phyloP scores from a whole-genome alignment of 2,888 invertebrate genomes.

The Camptogramma bilineatum region DNA sequence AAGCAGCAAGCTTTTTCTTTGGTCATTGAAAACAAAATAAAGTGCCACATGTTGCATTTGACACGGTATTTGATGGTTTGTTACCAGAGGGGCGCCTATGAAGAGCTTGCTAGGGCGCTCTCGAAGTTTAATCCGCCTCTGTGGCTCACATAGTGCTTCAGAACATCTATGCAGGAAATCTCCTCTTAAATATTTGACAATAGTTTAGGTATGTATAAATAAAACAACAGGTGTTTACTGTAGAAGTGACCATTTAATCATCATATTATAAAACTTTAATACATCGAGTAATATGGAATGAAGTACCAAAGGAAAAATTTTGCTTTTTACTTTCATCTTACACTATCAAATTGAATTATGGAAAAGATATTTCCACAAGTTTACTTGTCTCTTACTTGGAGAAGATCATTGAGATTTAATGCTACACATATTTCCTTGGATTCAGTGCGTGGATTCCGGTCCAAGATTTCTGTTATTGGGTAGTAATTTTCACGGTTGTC shows the following conservation, averaged over 20 bases:
- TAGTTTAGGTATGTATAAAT: constrained; percentile 22
- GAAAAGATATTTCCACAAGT: constrained; percentile 62
- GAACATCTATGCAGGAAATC: too few species aligned
- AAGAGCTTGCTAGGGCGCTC: too few species aligned
- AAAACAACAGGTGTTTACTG: constrained; percentile 50
- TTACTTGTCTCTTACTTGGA: constrained; percentile 84
- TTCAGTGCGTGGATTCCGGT: constrained; percentile 81
- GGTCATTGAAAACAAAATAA: too few species aligned
- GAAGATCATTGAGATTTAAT: constrained; percentile 83
- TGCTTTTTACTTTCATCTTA: constrained; percentile 72
- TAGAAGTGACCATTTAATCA: constrained; percentile 79
- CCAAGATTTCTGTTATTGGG: constrained; percentile 84
- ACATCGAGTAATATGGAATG: constrained; percentile 82
- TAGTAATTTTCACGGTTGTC: constrained; percentile 86
- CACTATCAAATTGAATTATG: constrained; percentile 71
- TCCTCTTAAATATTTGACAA: too few species aligned
- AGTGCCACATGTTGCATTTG: too few species aligned
- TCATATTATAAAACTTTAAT: constrained; percentile 77
- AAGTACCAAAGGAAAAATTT: constrained; percentile 75
- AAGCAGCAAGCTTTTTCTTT: too few species aligned
- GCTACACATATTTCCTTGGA: constrained; percentile 85
- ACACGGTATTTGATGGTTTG: too few species aligned
- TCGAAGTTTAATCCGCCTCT: too few species aligned
- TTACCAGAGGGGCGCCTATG: too few species aligned
- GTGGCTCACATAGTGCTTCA: too few species aligned